Evolutionary conservation across 2,797 vertebrate species (phyloP), one percentile per base, ranked within the genome.

Genomic region (Malacoctenus gilli): DNA sequence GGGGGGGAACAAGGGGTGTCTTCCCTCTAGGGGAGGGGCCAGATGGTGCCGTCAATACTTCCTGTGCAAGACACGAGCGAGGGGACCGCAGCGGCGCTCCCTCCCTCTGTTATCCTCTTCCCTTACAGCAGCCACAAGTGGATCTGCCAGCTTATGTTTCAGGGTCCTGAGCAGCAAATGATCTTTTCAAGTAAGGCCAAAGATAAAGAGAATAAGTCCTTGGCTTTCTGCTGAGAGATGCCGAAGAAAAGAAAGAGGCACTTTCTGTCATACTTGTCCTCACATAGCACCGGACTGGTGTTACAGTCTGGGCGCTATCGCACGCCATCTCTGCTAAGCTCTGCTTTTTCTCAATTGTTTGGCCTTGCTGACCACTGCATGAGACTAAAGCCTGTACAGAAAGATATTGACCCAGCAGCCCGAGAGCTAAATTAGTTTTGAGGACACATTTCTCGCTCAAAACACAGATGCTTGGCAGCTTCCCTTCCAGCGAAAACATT

Each of bases 111-210:
- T 51, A 61, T 51, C 40, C 28, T 28, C 46, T 64, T 70, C 21
- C n/a, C 34, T 15, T 20, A 37, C 11, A 41, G 59, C 40, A 25
- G 55, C 67, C 71, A 74, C 72, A 65, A 81, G 82, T 77, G 79
- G 76, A 73, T 85, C 75, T 71, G 66, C 59, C 59, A 57, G 80
- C 80, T 85, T 79, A 81, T 79, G 75, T 82, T 73, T 80, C 76
- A 59, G 69, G 63, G 64, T 80, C 59, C 48, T 49, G 71, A 79
- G 71, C 74, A 69, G 78, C 73, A 75, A 79, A 87, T 82, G 78
- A 83, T 87, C 79, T 75, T 62, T 73, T 84, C 60, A 75, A 65
- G 54, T 62, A 23, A 75, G 66, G 65, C 81, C 72, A 67, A 36
- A 82, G 79, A 84, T 82, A 82, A 85, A 77, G 69, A 59, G 72